Percentiles rank a stretch among this genome's conserved stretches.
phyloP scores from a whole-genome alignment of 2,888 invertebrate species.

The Eupithecia inturbata region DNA sequence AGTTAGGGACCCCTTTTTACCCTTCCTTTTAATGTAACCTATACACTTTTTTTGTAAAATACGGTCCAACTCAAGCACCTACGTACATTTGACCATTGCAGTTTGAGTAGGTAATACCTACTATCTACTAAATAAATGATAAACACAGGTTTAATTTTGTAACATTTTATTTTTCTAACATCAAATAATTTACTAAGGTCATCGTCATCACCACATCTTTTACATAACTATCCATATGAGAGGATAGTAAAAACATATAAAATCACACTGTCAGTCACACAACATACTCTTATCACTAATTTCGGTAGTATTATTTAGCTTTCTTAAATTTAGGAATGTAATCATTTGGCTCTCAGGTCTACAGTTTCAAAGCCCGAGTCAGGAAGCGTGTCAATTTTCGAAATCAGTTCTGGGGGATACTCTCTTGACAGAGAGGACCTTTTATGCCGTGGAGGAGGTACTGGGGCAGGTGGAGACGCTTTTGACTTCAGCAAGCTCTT shows the following conservation, averaged over 20 bases:
- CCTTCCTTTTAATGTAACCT: too few relatives aligned
- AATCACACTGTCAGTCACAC: conserved; percentile 45
- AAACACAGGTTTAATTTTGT: conserved; percentile 39
- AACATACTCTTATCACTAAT: conserved; percentile 14
- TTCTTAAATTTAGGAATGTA: background rate
- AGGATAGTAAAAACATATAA: conserved; percentile 36
- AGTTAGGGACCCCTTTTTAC: too few relatives aligned
- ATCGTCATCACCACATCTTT: conserved; percentile 39
- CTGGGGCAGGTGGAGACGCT: conserved; percentile 66
- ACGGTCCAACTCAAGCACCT: too few relatives aligned
- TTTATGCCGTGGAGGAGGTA: conserved; percentile 78
- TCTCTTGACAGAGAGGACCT: conserved; percentile 72
- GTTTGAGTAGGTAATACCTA: too few relatives aligned
- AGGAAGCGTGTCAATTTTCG: conserved; percentile 67
- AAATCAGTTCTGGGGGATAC: conserved; percentile 67
- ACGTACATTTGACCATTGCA: background rate
- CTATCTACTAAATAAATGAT: too few relatives aligned
- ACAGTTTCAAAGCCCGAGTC: conserved; percentile 81
- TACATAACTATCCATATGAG: conserved; percentile 38
- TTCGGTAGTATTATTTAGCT: conserved; percentile 46
- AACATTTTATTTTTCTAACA: conserved; percentile 66
- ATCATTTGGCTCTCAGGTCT: conserved; percentile 70
- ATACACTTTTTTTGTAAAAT: too few relatives aligned
- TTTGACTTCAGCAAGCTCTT: conserved; percentile 85
- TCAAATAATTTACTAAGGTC: conserved; percentile 71